These are phyloP conservation scores for Salmo trutta DNA, from an alignment of 2,797 vertebrate species.

Conservation along the genomic window DNA sequence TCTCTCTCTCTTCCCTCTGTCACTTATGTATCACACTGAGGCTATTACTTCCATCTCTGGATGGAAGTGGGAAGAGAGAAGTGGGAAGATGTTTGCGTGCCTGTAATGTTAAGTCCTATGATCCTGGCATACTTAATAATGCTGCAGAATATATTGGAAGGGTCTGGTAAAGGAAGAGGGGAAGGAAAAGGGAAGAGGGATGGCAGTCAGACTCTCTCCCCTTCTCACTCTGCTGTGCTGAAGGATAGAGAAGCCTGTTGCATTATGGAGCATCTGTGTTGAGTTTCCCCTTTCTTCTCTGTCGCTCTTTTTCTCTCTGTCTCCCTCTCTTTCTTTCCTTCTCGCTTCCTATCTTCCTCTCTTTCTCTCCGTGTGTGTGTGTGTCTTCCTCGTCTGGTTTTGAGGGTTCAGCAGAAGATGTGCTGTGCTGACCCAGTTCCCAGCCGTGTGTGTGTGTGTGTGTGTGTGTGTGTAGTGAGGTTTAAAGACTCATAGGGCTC, in stretches of 20 bases:
- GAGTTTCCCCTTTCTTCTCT: background rate
- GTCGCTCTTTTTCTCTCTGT: conserved; percentile 1
- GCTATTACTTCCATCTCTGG: conserved; percentile 30
- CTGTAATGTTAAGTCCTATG: background rate
- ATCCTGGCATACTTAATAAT: background rate
- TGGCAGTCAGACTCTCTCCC: background rate
- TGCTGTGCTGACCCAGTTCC: background rate
- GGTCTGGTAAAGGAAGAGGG: background rate
- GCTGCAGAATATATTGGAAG: background rate
- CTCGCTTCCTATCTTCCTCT: background rate
- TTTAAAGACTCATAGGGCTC: background rate
- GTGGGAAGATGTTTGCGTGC: background rate
- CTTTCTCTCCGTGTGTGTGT: background rate
- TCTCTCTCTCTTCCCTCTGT: conserved; percentile 20
- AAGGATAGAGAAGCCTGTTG: conserved; percentile 33
- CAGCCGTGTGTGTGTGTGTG: conserved; percentile 14
- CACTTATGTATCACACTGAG: conserved; percentile 31
- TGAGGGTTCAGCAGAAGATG: background rate
- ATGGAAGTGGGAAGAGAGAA: background rate
- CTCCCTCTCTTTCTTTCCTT: background rate
- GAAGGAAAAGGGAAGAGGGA: background rate
- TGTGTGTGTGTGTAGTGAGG: conserved; percentile 19
- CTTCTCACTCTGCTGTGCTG: background rate
- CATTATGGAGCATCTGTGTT: conserved; percentile 8
- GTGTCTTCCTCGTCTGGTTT: conserved; percentile 2